Percentiles rank a stretch among this genome's conserved stretches.
These are phyloP conservation scores for Otocyon megalotis DNA, from an alignment of 2,113 vertebrate genomes.

Conservation along the genomic window DNA sequence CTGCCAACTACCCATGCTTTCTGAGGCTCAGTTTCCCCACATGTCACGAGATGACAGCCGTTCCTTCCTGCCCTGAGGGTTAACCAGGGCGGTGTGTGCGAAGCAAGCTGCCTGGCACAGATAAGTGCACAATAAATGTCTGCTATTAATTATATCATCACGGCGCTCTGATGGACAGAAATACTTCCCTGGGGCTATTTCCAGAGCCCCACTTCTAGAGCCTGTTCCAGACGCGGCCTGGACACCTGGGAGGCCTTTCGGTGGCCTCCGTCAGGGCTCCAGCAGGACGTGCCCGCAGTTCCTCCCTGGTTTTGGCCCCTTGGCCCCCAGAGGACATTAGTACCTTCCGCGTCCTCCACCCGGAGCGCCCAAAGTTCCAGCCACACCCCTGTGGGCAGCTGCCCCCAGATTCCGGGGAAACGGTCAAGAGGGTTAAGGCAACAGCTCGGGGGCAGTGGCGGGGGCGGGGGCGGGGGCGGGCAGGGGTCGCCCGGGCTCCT, in stretches of 20 bases:
- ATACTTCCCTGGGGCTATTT: not conserved
- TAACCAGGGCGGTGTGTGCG: not conserved
- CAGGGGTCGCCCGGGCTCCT: not conserved
- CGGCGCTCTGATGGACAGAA: not conserved
- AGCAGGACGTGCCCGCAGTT: not conserved
- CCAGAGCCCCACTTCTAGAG: not conserved
- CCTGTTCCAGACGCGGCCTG: not conserved
- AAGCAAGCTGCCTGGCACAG: not conserved
- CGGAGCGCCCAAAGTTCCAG: constrained; percentile 57
- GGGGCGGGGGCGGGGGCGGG: not conserved
- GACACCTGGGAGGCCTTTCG: not conserved
- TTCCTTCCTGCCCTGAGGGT: not conserved
- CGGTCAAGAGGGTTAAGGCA: not conserved
- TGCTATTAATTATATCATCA: constrained; percentile 20
- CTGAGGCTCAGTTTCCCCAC: not conserved
- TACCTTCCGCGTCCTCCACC: not conserved
- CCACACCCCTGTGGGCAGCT: not conserved
- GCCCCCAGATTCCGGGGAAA: constrained; percentile 50
- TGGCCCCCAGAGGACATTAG: not conserved
- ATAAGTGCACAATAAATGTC: not conserved
- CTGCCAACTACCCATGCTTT: not conserved
- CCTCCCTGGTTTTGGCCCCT: rapidly evolving
- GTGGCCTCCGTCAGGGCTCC: not conserved
- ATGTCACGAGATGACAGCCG: not conserved
- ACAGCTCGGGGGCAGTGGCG: not conserved